Evolutionary conservation across 2,113 vertebrate species (phyloP).

Genomic region (Baryphthengus martii): DNA sequence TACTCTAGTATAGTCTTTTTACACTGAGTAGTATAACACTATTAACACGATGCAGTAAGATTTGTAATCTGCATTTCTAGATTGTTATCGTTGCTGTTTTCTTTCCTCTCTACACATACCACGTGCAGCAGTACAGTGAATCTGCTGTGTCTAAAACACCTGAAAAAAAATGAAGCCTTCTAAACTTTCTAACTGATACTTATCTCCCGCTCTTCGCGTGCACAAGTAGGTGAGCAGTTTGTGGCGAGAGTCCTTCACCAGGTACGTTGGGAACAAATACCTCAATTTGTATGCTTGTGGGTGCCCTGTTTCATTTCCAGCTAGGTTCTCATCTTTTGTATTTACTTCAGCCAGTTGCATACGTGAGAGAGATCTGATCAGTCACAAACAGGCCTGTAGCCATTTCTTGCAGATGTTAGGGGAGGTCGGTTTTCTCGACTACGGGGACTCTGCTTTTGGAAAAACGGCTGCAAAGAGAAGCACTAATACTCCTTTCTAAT

Average conservation of each 20-base stretch:
- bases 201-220: neutral
- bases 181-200: neutral
- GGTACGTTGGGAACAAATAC: neutral
- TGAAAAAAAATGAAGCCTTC: neutral
- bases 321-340: neutral
- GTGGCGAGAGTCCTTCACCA: neutral
- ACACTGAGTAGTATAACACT: neutral
- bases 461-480: neutral
- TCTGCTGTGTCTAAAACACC: neutral
- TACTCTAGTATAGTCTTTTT: neutral
- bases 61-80: neutral
- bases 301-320: neutral
- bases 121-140: neutral
- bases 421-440: too few species aligned
- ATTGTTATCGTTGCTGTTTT: neutral
- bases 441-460: too few species aligned
- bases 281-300: neutral
- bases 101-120: neutral
- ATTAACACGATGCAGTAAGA: neutral
- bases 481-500: neutral
- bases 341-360: neutral
- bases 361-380: neutral
- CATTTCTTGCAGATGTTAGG: neutral
- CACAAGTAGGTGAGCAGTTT: neutral
- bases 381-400: neutral